phyloP scores from a whole-genome alignment of 2,888 invertebrate species.

The Ashinkailepas kermadecensis region DNA sequence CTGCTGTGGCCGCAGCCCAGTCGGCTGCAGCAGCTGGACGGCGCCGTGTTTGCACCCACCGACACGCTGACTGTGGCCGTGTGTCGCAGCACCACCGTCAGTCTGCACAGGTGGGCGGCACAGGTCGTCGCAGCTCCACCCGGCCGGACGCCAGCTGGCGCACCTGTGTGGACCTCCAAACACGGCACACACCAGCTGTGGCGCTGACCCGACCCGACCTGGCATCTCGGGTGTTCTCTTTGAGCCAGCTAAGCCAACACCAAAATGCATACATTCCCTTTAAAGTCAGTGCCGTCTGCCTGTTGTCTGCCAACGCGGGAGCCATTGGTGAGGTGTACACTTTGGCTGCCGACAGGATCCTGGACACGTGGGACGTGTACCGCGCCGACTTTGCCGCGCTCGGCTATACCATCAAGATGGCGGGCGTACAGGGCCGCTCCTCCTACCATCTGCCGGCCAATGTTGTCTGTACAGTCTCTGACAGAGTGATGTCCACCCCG shows the following conservation, averaged over 20 bases:
- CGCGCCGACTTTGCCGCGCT: constrained; percentile 4
- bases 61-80: background rate
- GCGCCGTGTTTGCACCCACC: constrained; percentile 38
- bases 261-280: too few relatives aligned
- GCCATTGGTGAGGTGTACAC: too few relatives aligned
- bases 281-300: too few relatives aligned
- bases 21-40: constrained; percentile 48
- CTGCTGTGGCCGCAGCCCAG: constrained; percentile 56
- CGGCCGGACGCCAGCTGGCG: background rate
- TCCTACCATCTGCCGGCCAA: background rate
- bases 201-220: too few relatives aligned
- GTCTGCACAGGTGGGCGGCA: background rate
- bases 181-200: too few relatives aligned
- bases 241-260: too few relatives aligned
- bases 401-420: background rate
- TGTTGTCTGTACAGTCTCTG: background rate
- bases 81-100: background rate
- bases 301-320: too few relatives aligned
- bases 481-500: background rate
- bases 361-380: constrained; percentile 2
- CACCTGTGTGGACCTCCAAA: too few relatives aligned
- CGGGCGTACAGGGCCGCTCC: constrained; percentile 4
- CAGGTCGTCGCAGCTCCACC: background rate
- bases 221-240: too few relatives aligned
- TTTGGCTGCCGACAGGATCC: background rate